These are phyloP conservation scores for Luffia ferchaultella DNA, from an alignment of 2,888 invertebrate species.

Conservation along the genomic window DNA sequence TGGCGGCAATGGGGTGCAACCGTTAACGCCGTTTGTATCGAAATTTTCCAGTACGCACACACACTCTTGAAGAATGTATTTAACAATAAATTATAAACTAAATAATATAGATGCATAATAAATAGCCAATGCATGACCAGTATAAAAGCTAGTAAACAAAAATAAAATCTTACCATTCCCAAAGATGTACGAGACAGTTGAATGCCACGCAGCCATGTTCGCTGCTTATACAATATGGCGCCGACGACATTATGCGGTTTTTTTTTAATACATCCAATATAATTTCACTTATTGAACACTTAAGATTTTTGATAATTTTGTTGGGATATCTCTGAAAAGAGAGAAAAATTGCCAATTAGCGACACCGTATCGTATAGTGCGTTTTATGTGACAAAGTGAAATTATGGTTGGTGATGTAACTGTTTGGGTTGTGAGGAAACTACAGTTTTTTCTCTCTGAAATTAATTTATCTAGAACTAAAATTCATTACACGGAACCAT, in stretches of 20 bases:
- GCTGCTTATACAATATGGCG: slow-evolving; percentile 49
- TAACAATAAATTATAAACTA: too few relatives aligned
- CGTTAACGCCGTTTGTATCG: too few relatives aligned
- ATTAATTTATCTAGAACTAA: too few relatives aligned
- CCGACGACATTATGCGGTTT: slow-evolving; percentile 24
- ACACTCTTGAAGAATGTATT: too few relatives aligned
- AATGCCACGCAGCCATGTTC: slow-evolving; percentile 59
- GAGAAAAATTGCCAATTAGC: slow-evolving; percentile 39
- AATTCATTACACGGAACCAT: too few relatives aligned
- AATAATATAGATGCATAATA: too few relatives aligned
- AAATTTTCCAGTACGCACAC: too few relatives aligned
- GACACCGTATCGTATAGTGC: too few relatives aligned
- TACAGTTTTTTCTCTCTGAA: too few relatives aligned
- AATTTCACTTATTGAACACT: slow-evolving; percentile 26
- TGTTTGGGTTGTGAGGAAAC: slow-evolving; percentile 23
- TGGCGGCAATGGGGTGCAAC: too few relatives aligned
- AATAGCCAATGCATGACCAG: too few relatives aligned
- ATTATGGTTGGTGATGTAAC: slow-evolving; percentile 19
- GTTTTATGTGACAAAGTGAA: slow-evolving; percentile 29
- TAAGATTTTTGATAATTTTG: slow-evolving; percentile 22
- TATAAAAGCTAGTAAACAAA: too few relatives aligned
- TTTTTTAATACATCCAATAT: slow-evolving; percentile 21
- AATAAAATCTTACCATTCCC: slow-evolving; percentile 50
- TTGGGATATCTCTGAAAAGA: slow-evolving; percentile 36
- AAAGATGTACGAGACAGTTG: slow-evolving; percentile 52